Percentiles rank a stretch among this genome's conserved stretches.
Evolutionary conservation across 2,888 invertebrate species (phyloP).

Genomic region (Andrena camellia): DNA sequence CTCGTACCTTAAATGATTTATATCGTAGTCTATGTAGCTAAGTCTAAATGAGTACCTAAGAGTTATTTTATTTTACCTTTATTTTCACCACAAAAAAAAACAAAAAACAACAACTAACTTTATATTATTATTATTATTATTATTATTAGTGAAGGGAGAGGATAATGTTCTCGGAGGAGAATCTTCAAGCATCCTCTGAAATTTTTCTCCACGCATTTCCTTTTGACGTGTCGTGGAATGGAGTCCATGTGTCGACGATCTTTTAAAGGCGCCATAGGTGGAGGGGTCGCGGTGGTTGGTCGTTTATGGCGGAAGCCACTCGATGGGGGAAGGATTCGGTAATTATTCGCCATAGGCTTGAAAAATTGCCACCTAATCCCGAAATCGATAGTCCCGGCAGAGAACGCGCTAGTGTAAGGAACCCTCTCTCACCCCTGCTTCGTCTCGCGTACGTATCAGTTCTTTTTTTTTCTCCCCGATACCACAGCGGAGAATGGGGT

Average conservation of each 20-base stretch:
- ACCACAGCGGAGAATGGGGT: conserved; percentile 38
- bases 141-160: neutral
- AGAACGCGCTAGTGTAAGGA: conserved; percentile 71
- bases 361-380: conserved; percentile 84
- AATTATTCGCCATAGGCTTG: conserved; percentile 84
- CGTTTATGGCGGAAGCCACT: conserved; percentile 57
- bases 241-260: conserved; percentile 62
- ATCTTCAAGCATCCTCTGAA: conserved; percentile 64
- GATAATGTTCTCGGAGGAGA: conserved; percentile 3
- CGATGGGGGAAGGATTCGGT: conserved; percentile 75
- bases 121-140: no score
- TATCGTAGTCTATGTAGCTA: no score
- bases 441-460: conserved; percentile 51
- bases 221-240: conserved; percentile 66
- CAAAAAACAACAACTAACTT: no score
- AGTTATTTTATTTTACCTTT: no score
- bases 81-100: no score
- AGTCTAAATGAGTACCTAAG: no score
- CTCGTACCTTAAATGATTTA: neutral
- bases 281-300: conserved; percentile 53
- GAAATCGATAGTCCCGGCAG: conserved; percentile 78
- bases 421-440: conserved; percentile 48
- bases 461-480: conserved; percentile 48
- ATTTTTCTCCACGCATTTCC: conserved; percentile 66
- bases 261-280: conserved; percentile 33